Percentiles rank a stretch among this genome's conserved stretches.
These are phyloP conservation scores for Leptinotarsa defecta DNA, from an alignment of 1,140 invertebrate species.

Conservation along the genomic window DNA sequence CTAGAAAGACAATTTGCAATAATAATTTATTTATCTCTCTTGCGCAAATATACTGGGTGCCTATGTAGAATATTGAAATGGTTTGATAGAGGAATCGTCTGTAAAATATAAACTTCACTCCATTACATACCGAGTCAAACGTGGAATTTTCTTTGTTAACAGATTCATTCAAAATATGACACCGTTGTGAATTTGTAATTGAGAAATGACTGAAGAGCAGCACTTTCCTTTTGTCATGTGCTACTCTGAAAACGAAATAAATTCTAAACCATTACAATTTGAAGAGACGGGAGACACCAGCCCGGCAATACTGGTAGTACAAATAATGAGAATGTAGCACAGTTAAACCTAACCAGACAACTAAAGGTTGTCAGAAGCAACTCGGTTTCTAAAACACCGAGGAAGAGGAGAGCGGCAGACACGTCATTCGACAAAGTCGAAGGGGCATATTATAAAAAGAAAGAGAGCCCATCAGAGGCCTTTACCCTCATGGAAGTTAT, in stretches of 20 bases:
- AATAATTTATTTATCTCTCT: no score
- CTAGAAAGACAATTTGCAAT: no score
- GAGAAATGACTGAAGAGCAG: no score
- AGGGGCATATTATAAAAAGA: slow-evolving; percentile 8
- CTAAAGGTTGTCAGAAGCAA: neutral
- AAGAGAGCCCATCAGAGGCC: slow-evolving; percentile 10
- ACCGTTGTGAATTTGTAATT: no score
- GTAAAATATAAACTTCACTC: no score
- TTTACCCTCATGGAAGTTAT: slow-evolving; percentile 36
- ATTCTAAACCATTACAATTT: neutral
- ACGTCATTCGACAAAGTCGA: slow-evolving; percentile 19
- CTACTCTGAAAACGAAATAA: neutral
- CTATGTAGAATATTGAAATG: no score
- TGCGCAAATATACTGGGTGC: no score
- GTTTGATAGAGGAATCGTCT: no score
- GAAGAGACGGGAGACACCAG: neutral
- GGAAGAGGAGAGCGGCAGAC: slow-evolving; percentile 24
- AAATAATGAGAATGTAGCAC: neutral
- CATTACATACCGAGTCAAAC: no score
- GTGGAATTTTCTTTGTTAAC: no score
- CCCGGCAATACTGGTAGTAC: neutral
- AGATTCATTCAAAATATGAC: no score
- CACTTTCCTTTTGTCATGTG: no score
- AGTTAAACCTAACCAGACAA: neutral
- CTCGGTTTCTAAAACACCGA: slow-evolving; percentile 24